These are phyloP conservation scores for Gymnorhina tibicen DNA, from an alignment of 2,113 vertebrate species.

Conservation along the genomic window DNA sequence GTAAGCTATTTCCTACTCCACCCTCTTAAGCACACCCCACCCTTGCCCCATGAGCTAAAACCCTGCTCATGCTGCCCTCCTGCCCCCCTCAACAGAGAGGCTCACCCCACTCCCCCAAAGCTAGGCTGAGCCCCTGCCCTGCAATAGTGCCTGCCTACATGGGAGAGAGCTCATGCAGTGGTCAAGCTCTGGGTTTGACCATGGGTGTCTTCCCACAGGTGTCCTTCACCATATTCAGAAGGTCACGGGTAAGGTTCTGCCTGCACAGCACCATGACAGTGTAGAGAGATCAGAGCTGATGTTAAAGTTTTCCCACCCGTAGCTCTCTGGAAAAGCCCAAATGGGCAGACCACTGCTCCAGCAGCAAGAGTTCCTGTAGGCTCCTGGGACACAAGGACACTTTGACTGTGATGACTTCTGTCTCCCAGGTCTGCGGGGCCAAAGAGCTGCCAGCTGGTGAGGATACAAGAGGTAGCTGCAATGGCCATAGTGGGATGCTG, in stretches of 20 bases:
- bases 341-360: neutral
- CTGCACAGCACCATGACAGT: neutral
- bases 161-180: rapidly evolving
- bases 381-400: neutral
- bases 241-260: neutral
- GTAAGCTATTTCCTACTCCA: neutral
- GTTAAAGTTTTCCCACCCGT: neutral
- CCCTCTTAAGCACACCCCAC: neutral
- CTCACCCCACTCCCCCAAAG: neutral
- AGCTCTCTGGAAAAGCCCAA: neutral
- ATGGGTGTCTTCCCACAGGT: neutral
- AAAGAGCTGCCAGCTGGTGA: neutral
- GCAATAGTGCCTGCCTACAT: neutral
- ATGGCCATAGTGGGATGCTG: neutral
- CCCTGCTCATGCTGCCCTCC: neutral
- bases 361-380: neutral
- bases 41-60: neutral
- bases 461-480: neutral
- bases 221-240: neutral
- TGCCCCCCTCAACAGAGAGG: neutral
- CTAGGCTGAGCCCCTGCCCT: neutral
- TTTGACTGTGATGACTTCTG: neutral
- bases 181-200: neutral
- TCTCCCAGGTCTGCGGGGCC: neutral
- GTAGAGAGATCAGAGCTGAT: neutral